A percentile compares a stretch with the other conserved stretches of the same genome.
Conservation (phyloP, 2,888 invertebrate genomes). For the Steinernema carpocapsae region DNA sequence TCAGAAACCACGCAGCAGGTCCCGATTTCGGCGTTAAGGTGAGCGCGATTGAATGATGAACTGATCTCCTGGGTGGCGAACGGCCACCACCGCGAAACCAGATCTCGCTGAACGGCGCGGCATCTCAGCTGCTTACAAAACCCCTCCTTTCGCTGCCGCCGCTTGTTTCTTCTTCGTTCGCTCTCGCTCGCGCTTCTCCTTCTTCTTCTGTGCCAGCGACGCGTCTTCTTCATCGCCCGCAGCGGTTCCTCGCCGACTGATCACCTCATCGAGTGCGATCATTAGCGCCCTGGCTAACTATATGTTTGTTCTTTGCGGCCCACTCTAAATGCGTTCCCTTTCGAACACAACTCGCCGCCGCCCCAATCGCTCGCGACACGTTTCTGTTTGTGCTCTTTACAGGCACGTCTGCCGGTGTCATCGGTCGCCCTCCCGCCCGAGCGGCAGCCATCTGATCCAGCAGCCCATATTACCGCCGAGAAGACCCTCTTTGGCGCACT, state of each 20-base stretch:
- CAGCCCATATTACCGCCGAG: neutral
- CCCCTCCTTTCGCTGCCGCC: too few species aligned
- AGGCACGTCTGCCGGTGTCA: neutral
- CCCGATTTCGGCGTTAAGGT: constrained; percentile 73
- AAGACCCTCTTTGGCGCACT: neutral
- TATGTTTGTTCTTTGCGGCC: constrained; percentile 33
- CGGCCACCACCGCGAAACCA: neutral
- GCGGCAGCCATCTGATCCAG: neutral
- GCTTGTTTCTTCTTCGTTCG: too few species aligned
- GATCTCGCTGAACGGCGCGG: too few species aligned
- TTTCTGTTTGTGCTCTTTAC: neutral
- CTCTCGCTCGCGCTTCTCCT: too few species aligned
- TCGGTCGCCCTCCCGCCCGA: neutral
- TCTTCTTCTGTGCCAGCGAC: too few species aligned
- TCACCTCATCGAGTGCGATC: neutral
- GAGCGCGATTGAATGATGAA: constrained; percentile 41
- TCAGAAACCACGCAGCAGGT: constrained; percentile 73
- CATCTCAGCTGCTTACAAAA: too few species aligned
- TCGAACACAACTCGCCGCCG: too few species aligned
- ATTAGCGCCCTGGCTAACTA: constrained; percentile 25
- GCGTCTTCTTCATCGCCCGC: too few species aligned
- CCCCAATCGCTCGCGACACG: too few species aligned
- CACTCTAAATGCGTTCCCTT: neutral
- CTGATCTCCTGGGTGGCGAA: neutral
- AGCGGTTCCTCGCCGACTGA: too few species aligned